Base-by-base conservation (phyloP, 2,888 invertebrate species). In the Tetranychus piercei region DNA sequence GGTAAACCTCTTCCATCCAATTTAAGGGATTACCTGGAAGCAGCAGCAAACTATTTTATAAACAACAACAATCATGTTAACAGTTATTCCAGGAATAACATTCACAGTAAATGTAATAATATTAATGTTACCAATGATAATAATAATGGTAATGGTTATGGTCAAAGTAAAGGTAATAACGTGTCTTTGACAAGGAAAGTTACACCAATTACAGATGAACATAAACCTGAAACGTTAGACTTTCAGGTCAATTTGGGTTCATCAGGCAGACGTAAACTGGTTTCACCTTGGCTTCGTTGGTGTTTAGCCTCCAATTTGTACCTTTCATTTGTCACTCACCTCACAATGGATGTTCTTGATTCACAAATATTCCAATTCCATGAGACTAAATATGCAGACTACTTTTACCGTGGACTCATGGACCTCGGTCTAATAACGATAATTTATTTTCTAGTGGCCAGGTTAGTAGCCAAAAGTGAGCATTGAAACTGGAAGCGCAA, bases 341-440 rank as follows among this genome's bases (percentile, higher is more conserved):
- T 78, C 8, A 76, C 75, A 9, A 72, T 74, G 1, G 75, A 78
- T 67, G 69, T 77, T 2, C 67, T 74, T 11, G 76, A 77, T 15
- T 34, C 74, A 0, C 77, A 78, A 18, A 67, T 78, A 11, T 76
- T 78, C 1, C 77, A 74, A 18, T 43, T 78, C 9, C 76, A 78
- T 70, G 74, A 77, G 1, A 78, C 76, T 34, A 74, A 75, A 65
- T 77, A 77, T 70, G 75, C 76, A 7, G 71, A 77, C 6, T 70
- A 77, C 0, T 75, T 78, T 44, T 78, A 77, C 7, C 74, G 75
- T 70, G 76, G 77, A 6, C 71, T 78, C 15, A 76, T 78, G 73
- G 77, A 78, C 44, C 73, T 76, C 3, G 78, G 78, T 44, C 69
- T 76, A 7, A 73, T 77, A 23, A 78, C 78, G 44, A 23, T 78